phyloP scores from a whole-genome alignment of 2,797 vertebrate genomes.

The Oryzias sinensis region DNA sequence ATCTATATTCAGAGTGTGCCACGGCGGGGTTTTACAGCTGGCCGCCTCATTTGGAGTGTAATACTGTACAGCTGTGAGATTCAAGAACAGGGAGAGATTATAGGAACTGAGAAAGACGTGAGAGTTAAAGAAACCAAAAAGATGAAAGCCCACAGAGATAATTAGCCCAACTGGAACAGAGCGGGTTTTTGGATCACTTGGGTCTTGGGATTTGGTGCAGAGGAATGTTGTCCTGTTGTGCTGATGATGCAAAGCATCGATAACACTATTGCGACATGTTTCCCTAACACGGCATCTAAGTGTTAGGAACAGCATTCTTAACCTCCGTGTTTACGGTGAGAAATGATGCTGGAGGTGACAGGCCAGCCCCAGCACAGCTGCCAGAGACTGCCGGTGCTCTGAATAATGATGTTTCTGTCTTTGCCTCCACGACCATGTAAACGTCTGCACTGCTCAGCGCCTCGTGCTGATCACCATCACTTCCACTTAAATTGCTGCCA shows the following conservation, averaged over 20 bases:
- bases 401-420: slow-evolving; percentile 32
- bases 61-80: slow-evolving; percentile 65
- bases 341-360: slow-evolving; percentile 3
- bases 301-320: background rate
- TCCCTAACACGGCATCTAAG: background rate
- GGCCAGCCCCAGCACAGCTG: background rate
- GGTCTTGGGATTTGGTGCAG: slow-evolving; percentile 38
- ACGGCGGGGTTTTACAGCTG: slow-evolving; percentile 44
- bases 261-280: slow-evolving; percentile 4
- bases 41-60: slow-evolving; percentile 61
- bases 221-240: slow-evolving; percentile 8
- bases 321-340: background rate
- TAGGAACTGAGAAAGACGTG: slow-evolving; percentile 36
- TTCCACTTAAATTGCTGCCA: too few relatives aligned
- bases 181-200: slow-evolving; percentile 23
- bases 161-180: slow-evolving; percentile 58
- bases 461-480: slow-evolving; percentile 1
- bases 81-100: slow-evolving; percentile 57
- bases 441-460: slow-evolving; percentile 18
- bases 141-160: slow-evolving; percentile 70
- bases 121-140: slow-evolving; percentile 63
- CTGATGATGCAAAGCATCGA: slow-evolving; percentile 43
- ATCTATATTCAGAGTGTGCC: slow-evolving; percentile 40
- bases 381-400: slow-evolving; percentile 23
- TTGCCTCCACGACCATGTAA: slow-evolving; percentile 5